Evolutionary conservation across 2,797 vertebrate genomes (phyloP), one percentile per base, ranked within the genome.

Genomic region (Rhynchonycteris naso): DNA sequence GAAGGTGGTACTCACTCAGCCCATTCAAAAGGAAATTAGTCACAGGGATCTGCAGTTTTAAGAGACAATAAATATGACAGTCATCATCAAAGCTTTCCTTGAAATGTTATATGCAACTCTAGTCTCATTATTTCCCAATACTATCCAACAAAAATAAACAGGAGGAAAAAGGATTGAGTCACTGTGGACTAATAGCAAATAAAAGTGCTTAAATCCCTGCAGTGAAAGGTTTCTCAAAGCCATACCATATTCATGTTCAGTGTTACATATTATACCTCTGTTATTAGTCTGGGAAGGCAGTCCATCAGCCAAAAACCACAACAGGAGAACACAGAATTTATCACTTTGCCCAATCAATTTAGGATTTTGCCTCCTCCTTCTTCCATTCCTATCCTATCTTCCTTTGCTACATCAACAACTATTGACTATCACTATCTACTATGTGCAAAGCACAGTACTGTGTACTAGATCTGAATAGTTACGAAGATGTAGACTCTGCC

Each of bases 31-130:
- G 18, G 43, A 86, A 54, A 75, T 12, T 79, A 33, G 43, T 87
- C 30, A 83, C 19, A 30, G 7, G 19, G 5, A 71, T 65, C 43
- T 54, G 18, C 22, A 84, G 30, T 92, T 95, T 92, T 83, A 68
- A 58, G 59, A 91, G 9, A 76, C 7, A 78, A 72, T 56, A 93
- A 82, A 78, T 56, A 87, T 54, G 7, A 82, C 19, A 69, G 28
- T 90, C 54, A 78, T 91, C 66, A 93, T 69, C 30, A 95, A 86
- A 95, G 28, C 4, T 82, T 93, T 91, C 89, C 72, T 91, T 75
- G 30, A 88, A 94, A 94, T 63, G 22, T 43, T 76, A 35, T 19
- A 66, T 58, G 38, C 58, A 92, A 92, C 13, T 63, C 78, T 66
- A 87, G n/a, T 69, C 63, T 91, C 69, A 15, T 79, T 69, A 61